phyloP scores from a whole-genome alignment of 2,888 invertebrate genomes.

The Gymnosoma rotundatum region DNA sequence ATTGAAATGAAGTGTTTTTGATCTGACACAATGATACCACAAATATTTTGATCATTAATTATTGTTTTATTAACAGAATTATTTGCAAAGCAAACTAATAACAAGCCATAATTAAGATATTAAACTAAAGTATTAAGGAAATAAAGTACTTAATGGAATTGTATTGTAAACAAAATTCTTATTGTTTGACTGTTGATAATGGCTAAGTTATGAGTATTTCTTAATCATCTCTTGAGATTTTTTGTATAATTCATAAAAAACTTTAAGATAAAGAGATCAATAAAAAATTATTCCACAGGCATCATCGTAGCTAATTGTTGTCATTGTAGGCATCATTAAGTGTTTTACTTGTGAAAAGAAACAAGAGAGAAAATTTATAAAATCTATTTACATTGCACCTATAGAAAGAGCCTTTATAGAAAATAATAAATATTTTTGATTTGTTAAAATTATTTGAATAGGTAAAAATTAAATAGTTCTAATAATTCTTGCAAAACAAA shows the following conservation, averaged over 20 bases:
- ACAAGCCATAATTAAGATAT: conserved; percentile 5
- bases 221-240: conserved; percentile 27
- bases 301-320: no score
- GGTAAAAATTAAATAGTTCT: no score
- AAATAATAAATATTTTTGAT: no score
- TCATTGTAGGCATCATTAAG: no score
- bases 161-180: background rate
- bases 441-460: no score
- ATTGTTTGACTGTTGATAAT: background rate
- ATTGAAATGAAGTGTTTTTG: background rate
- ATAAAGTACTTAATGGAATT: background rate
- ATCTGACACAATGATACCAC: background rate
- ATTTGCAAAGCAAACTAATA: background rate
- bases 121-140: background rate
- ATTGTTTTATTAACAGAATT: conserved; percentile 20
- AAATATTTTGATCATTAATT: background rate
- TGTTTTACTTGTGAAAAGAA: no score
- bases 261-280: no score
- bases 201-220: conserved; percentile 12
- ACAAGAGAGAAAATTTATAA: no score
- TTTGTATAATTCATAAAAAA: background rate
- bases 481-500: no score
- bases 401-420: no score
- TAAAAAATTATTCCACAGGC: no score
- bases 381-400: no score